Evolutionary conservation across 2,888 invertebrate species (phyloP), one percentile per base, ranked within the genome.

Genomic region (Perithous albicinctus): DNA sequence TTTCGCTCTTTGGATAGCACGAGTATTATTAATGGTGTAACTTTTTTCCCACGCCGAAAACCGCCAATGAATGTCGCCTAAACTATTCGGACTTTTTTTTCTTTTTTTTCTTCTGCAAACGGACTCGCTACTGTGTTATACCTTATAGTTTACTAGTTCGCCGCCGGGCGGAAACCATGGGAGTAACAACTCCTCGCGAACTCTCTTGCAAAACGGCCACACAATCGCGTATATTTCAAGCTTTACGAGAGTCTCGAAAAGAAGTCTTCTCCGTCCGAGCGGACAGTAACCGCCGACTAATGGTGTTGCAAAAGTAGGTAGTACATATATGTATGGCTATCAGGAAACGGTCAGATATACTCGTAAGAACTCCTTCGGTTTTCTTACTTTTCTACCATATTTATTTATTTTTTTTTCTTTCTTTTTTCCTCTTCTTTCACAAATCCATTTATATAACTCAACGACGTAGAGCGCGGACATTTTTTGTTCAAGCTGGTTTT

Each of bases 231-330:
- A 74, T 77, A 73, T 76, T 75, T 66, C 81, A 83, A 79, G 81
- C 80, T 85, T 83, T 69, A 74, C 78, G 64, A 78, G 69, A 80
- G 64, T 80, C 75, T 83, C 56, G 73, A 82, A 80, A 84, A 80
- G 67, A 80, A 81, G 74, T 74, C 75, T 70, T 80, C 48, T 80
- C 48, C 82, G 82, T 78, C 80, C 67, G 67, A 67, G 72, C 35
- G 74, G 75, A 74, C 75, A 54, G 61, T 78, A 78, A 69, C 70
- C 41, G 61, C 66, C 82, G 75, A 78, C 82, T 70, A 82, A 82
- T 82, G 80, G 84, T 78, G 80, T 82, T 82, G 82, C 46, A 41
- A 78, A 84, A 84, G 82, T 82, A 78, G 76, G 77, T 70, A 70
- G 35, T 32, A 35, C 59, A 23, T 59, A 32, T 15, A n/a, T 56